A percentile compares a stretch with the other conserved stretches of the same genome.
These are phyloP conservation scores for Forbesichthys papilliferus DNA, from an alignment of 2,113 vertebrate genomes.

Conservation along the genomic window DNA sequence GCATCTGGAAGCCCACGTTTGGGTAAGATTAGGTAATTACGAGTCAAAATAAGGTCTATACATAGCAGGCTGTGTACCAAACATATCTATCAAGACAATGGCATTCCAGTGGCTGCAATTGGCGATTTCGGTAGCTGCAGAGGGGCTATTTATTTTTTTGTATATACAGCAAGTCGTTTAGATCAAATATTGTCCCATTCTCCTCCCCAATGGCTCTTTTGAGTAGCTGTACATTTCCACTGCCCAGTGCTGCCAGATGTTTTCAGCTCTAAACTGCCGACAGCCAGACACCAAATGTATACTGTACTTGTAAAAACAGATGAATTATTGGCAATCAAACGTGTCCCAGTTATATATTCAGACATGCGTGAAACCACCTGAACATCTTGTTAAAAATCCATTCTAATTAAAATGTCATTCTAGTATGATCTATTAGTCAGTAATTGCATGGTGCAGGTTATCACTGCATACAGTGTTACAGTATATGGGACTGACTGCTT, in stretches of 20 bases:
- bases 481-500: slow-evolving; percentile 15
- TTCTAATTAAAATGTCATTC: not conserved
- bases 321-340: not conserved
- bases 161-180: slow-evolving; percentile 66
- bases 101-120: slow-evolving; percentile 65
- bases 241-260: slow-evolving; percentile 61
- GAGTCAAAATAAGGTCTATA: slow-evolving; percentile 12
- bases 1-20: slow-evolving; percentile 25
- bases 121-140: slow-evolving; percentile 57
- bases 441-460: slow-evolving; percentile 29
- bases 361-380: no score
- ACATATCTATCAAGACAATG: slow-evolving; percentile 61
- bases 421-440: not conserved
- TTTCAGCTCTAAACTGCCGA: slow-evolving; percentile 61
- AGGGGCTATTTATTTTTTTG: slow-evolving; percentile 68
- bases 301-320: not conserved
- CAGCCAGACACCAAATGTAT: slow-evolving; percentile 33
- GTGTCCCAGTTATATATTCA: no score
- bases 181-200: slow-evolving; percentile 65
- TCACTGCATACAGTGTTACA: slow-evolving; percentile 10
- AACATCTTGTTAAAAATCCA: not conserved
- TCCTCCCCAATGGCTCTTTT: slow-evolving; percentile 62
- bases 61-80: slow-evolving; percentile 35
- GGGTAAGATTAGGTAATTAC: not conserved
- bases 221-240: slow-evolving; percentile 65